Conservation (phyloP, 2,797 vertebrate genomes). For the Coracias cyanogaster region DNA sequence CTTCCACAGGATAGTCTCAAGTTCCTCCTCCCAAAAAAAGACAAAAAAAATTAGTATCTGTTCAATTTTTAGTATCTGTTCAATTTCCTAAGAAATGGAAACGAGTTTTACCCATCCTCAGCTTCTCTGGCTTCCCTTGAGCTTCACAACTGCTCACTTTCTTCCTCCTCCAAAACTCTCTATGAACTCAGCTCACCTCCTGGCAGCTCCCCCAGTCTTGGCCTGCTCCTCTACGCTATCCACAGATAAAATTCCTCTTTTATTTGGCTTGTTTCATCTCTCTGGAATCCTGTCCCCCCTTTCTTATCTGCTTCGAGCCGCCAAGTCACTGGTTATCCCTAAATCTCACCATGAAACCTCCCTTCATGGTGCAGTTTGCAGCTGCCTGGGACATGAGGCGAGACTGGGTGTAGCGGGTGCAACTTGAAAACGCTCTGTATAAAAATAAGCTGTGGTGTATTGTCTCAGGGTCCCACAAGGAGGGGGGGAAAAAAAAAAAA, state of each 20-base stretch:
- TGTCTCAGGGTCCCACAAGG: neutral
- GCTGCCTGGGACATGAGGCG: rapidly evolving
- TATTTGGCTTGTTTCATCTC: neutral
- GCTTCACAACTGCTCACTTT: neutral
- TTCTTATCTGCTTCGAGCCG: neutral
- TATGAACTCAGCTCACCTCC: neutral
- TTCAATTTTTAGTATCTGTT: neutral
- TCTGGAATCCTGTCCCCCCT: neutral
- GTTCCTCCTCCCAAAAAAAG: neutral
- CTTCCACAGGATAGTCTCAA: neutral
- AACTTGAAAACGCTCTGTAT: rapidly evolving
- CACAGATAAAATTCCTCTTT: neutral
- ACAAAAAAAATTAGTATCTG: neutral
- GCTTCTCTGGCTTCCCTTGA: neutral
- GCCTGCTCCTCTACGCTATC: neutral
- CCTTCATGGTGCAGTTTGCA: neutral
- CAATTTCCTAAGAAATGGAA: neutral
- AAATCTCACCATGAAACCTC: neutral
- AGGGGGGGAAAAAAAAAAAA: no score
- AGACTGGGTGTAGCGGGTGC: rapidly evolving
- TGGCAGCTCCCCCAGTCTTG: neutral
- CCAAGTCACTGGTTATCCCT: neutral
- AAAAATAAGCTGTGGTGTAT: neutral
- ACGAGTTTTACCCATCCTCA: neutral
- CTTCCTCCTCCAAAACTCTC: neutral